Evolutionary conservation across 2,797 vertebrate species (phyloP), one percentile per base, ranked within the genome.

Genomic region (Dryobates pubescens): DNA sequence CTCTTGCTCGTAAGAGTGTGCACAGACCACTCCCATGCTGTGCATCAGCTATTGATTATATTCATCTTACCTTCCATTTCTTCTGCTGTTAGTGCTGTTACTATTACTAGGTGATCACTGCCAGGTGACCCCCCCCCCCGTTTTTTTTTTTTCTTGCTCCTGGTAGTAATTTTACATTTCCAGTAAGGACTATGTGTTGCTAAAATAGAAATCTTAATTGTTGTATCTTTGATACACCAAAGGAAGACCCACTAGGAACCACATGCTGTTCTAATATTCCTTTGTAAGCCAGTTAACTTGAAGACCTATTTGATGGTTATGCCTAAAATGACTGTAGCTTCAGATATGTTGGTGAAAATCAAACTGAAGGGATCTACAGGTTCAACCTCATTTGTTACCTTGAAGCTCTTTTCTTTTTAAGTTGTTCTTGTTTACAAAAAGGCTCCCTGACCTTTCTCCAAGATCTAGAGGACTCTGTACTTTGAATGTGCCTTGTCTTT

Each of bases 361-460:
- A 91, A 57, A 81, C 70, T 70, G 73, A 92, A 91, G 45, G 18
- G 38, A 59, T 92, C 73, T 92, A 5, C 45, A 38, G 47, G 32
- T 87, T 92, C 88, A 90, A 32, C 41, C n/a, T 82, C 27, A 38
- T 82, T 82, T 88, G 49, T 90, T 94, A 32, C 79, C 82, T 93
- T n/a, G 22, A 76, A 94, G 85, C 56, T 89, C 67, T 90, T 86
- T 94, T 53, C 63, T 78, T 53, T 87, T 34, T 20, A 72, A 89
- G 82, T 85, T 81, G 3, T 58, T 86, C 53, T 80, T 91, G 57
- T 89, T 94, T 87, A 83, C 75, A 30, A 30, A 67, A 68, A 89
- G 68, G 24, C 70, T 86, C 43, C 63, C 53, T 91, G 91, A 94
- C 85, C 87, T 95, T 95, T 95, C 70, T 88, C 9, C 24, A 75